Percentiles rank a stretch among this genome's conserved stretches.
Evolutionary conservation across 2,888 invertebrate genomes (phyloP).

Genomic region (Meteorus cinctellus): DNA sequence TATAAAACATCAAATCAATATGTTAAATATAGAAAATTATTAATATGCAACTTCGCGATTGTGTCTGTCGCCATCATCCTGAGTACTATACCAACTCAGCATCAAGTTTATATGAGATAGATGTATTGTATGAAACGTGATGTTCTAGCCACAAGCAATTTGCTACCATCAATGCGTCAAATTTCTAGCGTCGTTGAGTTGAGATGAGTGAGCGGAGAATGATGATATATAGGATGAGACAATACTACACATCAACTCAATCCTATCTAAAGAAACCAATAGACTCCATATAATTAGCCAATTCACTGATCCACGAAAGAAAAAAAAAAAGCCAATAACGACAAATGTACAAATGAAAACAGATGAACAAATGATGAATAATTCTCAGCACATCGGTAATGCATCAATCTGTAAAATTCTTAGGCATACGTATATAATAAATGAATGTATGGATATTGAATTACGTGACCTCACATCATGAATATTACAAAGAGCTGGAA

Average conservation of each 20-base stretch:
- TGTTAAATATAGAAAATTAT: background rate
- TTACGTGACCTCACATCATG: conserved; percentile 2
- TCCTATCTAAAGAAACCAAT: background rate
- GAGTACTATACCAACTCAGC: conserved; percentile 10
- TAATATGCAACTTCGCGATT: background rate
- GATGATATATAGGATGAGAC: background rate
- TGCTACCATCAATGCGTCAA: background rate
- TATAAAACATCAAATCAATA: background rate
- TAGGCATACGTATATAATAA: background rate
- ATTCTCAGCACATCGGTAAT: background rate
- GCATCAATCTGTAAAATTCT: background rate
- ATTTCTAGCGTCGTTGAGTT: background rate
- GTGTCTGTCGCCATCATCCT: background rate
- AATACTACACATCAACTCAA: background rate
- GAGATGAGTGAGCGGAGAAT: background rate
- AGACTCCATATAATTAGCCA: background rate
- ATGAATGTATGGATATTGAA: background rate
- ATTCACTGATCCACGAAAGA: background rate
- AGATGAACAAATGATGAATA: background rate
- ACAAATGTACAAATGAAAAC: background rate
- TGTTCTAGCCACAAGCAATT: conserved; percentile 63
- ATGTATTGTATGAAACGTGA: conserved; percentile 62
- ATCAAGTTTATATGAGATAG: background rate
- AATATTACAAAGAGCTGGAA: background rate
- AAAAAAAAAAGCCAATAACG: background rate